Percentiles rank a stretch among this genome's conserved stretches.
Evolutionary conservation across 2,797 vertebrate genomes (phyloP).

Genomic region (Pangasius djambal): DNA sequence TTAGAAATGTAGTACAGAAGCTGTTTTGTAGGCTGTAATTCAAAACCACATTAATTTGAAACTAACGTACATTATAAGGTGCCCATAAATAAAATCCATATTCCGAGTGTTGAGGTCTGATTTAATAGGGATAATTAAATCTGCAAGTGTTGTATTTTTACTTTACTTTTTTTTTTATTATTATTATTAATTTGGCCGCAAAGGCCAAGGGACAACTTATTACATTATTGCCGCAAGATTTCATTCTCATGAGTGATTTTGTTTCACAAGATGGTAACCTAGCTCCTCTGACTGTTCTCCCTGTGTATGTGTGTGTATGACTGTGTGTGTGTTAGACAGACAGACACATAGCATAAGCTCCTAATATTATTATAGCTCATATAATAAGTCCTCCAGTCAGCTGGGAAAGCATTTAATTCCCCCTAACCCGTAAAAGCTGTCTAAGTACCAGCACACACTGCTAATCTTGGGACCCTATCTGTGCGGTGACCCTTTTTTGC

Average conservation of each 20-base stretch:
- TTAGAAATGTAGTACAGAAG: not conserved
- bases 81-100: not conserved
- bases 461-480: constrained; percentile 30
- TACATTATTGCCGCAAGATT: not conserved
- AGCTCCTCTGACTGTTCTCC: not conserved
- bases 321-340: constrained; percentile 23
- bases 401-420: constrained; percentile 66
- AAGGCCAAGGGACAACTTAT: not conserved
- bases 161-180: not conserved
- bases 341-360: constrained; percentile 28
- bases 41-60: not conserved
- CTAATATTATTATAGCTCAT: constrained; percentile 59
- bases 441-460: constrained; percentile 30
- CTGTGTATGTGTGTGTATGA: constrained; percentile 10
- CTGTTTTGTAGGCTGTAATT: not conserved
- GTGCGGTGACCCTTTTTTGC: constrained; percentile 13
- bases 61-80: not conserved
- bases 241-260: constrained; percentile 5
- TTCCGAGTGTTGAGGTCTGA: not conserved
- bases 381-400: constrained; percentile 60
- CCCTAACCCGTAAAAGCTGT: constrained; percentile 50
- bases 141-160: not conserved
- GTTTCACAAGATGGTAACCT: not conserved
- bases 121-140: not conserved
- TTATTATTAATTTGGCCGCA: not conserved